Percentiles rank a stretch among this genome's conserved stretches.
phyloP scores from a whole-genome alignment of 2,797 vertebrate species.

The Pelochelys cantorii region DNA sequence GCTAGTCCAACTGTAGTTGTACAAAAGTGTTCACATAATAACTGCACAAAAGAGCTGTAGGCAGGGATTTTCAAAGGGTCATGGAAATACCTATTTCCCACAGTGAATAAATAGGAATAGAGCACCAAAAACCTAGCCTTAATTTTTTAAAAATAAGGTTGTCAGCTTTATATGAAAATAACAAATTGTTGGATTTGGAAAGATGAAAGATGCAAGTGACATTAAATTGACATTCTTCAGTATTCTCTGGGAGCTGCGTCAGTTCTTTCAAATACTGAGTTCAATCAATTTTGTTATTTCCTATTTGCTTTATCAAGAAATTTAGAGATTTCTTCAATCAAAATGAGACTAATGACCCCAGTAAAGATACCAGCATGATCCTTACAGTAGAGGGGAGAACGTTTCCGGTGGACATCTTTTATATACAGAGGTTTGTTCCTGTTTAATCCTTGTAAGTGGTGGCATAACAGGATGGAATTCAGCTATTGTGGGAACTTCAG shows the following conservation, averaged over 20 bases:
- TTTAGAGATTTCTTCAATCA: slow-evolving; percentile 98
- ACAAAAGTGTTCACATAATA: not conserved
- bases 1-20: not conserved
- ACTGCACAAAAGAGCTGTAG: not conserved
- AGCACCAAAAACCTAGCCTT: not conserved
- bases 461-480: not conserved
- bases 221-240: not conserved
- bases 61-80: not conserved
- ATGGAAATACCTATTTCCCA: not conserved
- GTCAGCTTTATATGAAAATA: not conserved
- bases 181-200: not conserved
- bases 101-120: not conserved
- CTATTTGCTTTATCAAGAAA: slow-evolving; percentile 85
- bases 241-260: not conserved
- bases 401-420: slow-evolving; percentile 96
- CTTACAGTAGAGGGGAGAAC: slow-evolving; percentile 95
- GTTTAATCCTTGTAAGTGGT: slow-evolving; percentile 22
- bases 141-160: not conserved
- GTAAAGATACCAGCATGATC: slow-evolving; percentile 95
- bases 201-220: not conserved
- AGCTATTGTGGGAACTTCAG: not conserved
- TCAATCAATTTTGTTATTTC: not conserved
- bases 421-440: slow-evolving; percentile 91
- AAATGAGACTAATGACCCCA: slow-evolving; percentile 92
- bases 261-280: not conserved